Percentiles rank a stretch among this genome's conserved stretches.
phyloP scores from a whole-genome alignment of 2,113 vertebrate genomes.

The Eretmochelys imbricata region DNA sequence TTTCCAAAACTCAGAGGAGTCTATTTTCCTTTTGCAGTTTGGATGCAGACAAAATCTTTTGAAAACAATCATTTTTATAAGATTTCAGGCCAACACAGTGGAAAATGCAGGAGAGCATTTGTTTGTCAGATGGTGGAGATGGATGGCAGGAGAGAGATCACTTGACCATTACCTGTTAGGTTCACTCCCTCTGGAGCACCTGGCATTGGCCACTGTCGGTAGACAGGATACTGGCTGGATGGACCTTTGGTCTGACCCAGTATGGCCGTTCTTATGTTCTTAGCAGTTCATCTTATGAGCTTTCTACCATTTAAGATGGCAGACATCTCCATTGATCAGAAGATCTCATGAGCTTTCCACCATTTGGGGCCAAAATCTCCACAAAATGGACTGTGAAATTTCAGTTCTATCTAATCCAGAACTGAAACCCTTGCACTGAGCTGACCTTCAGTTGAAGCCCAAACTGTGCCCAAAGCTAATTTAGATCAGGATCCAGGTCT shows the following conservation, averaged over 20 bases:
- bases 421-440: neutral
- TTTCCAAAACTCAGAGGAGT: neutral
- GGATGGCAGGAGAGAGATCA: no score
- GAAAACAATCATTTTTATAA: neutral
- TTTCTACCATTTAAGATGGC: no score
- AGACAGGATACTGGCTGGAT: no score
- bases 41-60: neutral
- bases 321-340: neutral
- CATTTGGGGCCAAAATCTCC: neutral
- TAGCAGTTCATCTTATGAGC: no score
- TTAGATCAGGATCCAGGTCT: neutral
- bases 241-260: no score
- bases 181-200: no score
- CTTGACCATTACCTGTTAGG: no score
- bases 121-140: no score
- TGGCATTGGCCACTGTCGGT: no score
- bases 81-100: neutral
- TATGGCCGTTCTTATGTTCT: no score
- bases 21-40: neutral
- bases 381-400: neutral
- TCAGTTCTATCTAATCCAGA: neutral
- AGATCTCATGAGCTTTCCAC: neutral
- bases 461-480: neutral
- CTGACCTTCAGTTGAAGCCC: neutral
- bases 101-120: neutral